Evolutionary conservation across 2,797 vertebrate genomes (phyloP).

Genomic region (Coregonus suidteri): DNA sequence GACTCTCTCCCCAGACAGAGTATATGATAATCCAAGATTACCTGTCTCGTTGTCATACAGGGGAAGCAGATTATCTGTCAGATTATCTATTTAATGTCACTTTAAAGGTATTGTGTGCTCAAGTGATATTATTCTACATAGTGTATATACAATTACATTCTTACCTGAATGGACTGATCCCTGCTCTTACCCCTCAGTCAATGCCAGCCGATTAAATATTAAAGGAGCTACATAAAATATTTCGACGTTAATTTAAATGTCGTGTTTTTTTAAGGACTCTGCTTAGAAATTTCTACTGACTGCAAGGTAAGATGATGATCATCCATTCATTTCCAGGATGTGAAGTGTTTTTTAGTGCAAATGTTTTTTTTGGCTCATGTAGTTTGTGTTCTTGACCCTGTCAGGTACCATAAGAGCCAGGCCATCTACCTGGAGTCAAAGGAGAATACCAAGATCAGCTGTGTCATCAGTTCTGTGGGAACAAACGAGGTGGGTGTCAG

Average conservation of each 20-base stretch:
- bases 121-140: too few species aligned
- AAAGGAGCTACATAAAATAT: neutral
- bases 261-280: neutral
- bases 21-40: neutral
- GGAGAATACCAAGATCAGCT: slow-evolving; percentile 98
- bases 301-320: neutral
- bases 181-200: neutral
- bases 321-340: neutral
- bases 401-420: slow-evolving; percentile 98
- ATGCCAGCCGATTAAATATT: neutral
- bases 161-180: neutral
- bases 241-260: neutral
- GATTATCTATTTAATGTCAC: too few species aligned
- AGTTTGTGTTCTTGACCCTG: neutral
- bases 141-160: too few species aligned
- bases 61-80: too few species aligned
- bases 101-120: too few species aligned
- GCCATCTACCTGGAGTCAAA: slow-evolving; percentile 98
- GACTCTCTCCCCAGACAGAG: neutral
- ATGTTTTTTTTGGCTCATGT: neutral
- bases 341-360: neutral
- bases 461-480: slow-evolving; percentile 98
- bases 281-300: neutral
- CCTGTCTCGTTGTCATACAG: neutral
- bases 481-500: slow-evolving; percentile 88